A percentile compares a stretch with the other conserved stretches of the same genome.
Evolutionary conservation across 2,888 invertebrate genomes (phyloP).

Genomic region (Caenorhabditis sp.): DNA sequence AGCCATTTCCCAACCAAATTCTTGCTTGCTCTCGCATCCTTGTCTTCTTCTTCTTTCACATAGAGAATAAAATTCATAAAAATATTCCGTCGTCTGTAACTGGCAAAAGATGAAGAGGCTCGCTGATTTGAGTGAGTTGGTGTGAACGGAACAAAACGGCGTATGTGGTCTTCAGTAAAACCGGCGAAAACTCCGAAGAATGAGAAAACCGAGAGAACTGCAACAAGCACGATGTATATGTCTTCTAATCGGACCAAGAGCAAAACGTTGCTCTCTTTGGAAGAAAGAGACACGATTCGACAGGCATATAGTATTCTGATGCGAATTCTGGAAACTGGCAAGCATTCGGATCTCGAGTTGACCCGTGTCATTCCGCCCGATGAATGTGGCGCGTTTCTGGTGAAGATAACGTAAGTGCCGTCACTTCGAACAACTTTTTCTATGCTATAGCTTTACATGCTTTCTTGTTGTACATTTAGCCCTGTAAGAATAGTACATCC

Average conservation of each 20-base stretch:
- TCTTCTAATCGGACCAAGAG: slow-evolving; percentile 2
- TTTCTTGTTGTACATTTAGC: too few species aligned
- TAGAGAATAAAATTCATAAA: slow-evolving; percentile 19
- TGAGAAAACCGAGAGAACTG: too few species aligned
- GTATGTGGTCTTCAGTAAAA: slow-evolving; percentile 5
- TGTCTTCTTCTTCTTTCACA: too few species aligned
- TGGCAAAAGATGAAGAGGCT: slow-evolving; percentile 13
- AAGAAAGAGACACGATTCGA: slow-evolving; percentile 7
- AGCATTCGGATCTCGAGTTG: slow-evolving; percentile 6
- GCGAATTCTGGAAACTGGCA: slow-evolving; percentile 33
- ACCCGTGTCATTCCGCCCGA: slow-evolving; percentile 9
- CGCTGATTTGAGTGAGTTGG: too few species aligned
- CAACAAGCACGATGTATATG: too few species aligned
- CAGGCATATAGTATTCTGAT: slow-evolving; percentile 31
- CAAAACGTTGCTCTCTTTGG: slow-evolving; percentile 1
- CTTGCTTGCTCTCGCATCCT: neutral
- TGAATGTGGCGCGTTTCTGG: neutral
- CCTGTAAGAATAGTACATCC: too few species aligned
- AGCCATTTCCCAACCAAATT: slow-evolving; percentile 9
- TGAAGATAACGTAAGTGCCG: slow-evolving; percentile 6
- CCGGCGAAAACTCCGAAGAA: too few species aligned
- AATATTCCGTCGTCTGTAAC: slow-evolving; percentile 44
- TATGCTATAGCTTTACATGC: too few species aligned
- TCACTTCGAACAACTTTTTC: too few species aligned
- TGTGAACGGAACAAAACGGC: too few species aligned